phyloP scores from a whole-genome alignment of 1,140 invertebrate genomes.

The Pygmarrhopalites habei region DNA sequence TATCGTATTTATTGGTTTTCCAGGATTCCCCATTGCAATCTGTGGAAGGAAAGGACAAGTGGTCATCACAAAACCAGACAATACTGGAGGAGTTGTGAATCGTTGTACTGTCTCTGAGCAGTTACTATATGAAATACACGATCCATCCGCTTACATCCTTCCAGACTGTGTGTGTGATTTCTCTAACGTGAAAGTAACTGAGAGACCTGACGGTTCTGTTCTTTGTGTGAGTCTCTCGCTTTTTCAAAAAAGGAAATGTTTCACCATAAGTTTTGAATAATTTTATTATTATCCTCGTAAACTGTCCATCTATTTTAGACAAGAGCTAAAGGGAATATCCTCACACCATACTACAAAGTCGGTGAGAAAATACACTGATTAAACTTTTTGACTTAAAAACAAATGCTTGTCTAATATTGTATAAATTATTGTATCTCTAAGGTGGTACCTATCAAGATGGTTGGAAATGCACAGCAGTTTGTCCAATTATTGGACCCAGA shows the following conservation, averaged over 20 bases:
- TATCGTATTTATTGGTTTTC: slow-evolving; percentile 31
- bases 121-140: slow-evolving; percentile 51
- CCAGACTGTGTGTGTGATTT: slow-evolving; percentile 53
- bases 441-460: slow-evolving; percentile 48
- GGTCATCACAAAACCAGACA: slow-evolving; percentile 48
- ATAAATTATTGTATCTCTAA: slow-evolving; percentile 12
- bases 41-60: slow-evolving; percentile 46
- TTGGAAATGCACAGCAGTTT: slow-evolving; percentile 47
- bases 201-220: slow-evolving; percentile 44
- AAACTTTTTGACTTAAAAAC: too few species aligned
- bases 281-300: too few species aligned
- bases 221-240: too few species aligned
- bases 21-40: slow-evolving; percentile 51
- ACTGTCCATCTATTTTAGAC: slow-evolving; percentile 47
- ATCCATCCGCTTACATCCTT: slow-evolving; percentile 48
- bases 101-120: slow-evolving; percentile 46
- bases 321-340: too few species aligned
- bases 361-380: slow-evolving; percentile 25
- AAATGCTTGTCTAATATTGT: too few species aligned
- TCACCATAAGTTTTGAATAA: too few species aligned
- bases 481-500: slow-evolving; percentile 46
- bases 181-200: slow-evolving; percentile 44
- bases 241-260: too few species aligned
- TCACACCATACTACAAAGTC: slow-evolving; percentile 49
- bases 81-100: slow-evolving; percentile 49